Conservation (phyloP, 2,113 vertebrate genomes). For the Xenopus borealis region DNA sequence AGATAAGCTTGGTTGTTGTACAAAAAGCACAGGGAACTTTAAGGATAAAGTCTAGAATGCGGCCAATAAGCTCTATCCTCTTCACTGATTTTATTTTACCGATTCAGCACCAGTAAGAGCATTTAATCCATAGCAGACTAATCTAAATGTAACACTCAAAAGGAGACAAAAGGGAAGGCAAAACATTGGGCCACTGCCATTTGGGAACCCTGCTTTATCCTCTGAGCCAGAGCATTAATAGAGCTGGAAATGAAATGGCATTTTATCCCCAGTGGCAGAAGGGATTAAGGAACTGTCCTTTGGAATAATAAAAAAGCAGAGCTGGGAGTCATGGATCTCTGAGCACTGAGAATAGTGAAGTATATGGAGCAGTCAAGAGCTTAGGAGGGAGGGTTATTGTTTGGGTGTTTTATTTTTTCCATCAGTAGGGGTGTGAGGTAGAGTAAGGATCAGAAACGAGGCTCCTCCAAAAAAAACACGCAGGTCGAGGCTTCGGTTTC, state of each 20-base stretch:
- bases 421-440: conserved; percentile 42
- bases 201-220: conserved; percentile 68
- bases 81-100: conserved; percentile 55
- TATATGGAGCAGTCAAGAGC: conserved; percentile 42
- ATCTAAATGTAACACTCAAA: conserved; percentile 74
- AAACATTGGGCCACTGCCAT: conserved; percentile 60
- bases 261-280: conserved; percentile 62
- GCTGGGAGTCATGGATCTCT: conserved; percentile 67
- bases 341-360: conserved; percentile 64
- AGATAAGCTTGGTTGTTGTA: conserved; percentile 44
- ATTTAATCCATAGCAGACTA: conserved; percentile 71
- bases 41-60: conserved; percentile 53
- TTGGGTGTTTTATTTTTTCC: conserved; percentile 17
- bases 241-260: conserved; percentile 68
- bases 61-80: conserved; percentile 58
- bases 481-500: no score
- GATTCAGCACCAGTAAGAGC: conserved; percentile 64
- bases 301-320: conserved; percentile 56
- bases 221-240: conserved; percentile 61
- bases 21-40: conserved; percentile 30
- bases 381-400: conserved; percentile 13
- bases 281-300: conserved; percentile 67
- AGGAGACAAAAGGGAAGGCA: conserved; percentile 63
- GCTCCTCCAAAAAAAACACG: conserved; percentile 18
- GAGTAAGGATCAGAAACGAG: conserved; percentile 32